Percentiles rank a stretch among this genome's conserved stretches.
Evolutionary conservation across 2,888 invertebrate species (phyloP).

Genomic region (Eupithecia pulchellata): DNA sequence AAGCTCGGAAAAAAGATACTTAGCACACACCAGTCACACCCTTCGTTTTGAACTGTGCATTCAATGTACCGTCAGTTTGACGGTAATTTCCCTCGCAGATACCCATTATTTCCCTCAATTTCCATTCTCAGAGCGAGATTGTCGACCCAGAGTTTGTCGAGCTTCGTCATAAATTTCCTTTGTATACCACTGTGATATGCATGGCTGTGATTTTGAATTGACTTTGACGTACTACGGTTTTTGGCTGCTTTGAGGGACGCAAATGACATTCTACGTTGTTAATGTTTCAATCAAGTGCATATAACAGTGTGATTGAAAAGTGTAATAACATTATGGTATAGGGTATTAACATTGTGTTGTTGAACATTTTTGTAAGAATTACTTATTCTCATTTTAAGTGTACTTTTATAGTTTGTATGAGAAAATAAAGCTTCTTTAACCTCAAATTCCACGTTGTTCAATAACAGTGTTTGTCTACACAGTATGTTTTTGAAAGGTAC

Average conservation of each 20-base stretch:
- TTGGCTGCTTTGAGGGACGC: not conserved
- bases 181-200: constrained; percentile 35
- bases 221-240: constrained; percentile 17
- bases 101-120: constrained; percentile 32
- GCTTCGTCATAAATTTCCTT: constrained; percentile 36
- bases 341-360: too few species aligned
- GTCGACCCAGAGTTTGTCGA: constrained; percentile 33
- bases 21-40: constrained; percentile 57
- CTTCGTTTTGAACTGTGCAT: constrained; percentile 47
- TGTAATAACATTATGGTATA: too few species aligned
- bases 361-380: too few species aligned
- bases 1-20: constrained; percentile 78
- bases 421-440: too few species aligned
- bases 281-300: not conserved
- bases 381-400: too few species aligned
- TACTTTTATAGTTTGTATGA: too few species aligned
- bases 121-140: constrained; percentile 28
- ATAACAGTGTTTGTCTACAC: too few species aligned
- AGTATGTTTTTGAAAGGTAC: not conserved
- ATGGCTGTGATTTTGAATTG: constrained; percentile 31
- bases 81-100: constrained; percentile 34
- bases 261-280: not conserved
- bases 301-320: not conserved
- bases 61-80: constrained; percentile 26
- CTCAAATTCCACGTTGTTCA: too few species aligned